phyloP scores from a whole-genome alignment of 2,113 vertebrate species.

The Apeltes quadracus region DNA sequence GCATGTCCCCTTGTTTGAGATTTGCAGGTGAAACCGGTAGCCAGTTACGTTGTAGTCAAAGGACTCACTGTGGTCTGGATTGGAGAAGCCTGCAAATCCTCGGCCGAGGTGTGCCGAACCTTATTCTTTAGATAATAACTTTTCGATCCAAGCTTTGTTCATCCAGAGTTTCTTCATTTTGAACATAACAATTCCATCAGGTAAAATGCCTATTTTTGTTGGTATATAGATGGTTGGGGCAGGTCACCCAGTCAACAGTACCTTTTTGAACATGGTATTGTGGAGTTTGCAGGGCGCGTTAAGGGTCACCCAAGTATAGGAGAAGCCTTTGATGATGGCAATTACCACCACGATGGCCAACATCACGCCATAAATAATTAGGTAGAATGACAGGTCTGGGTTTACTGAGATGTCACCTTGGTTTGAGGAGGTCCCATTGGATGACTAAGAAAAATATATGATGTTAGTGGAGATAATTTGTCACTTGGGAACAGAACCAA shows the following conservation, averaged over 20 bases:
- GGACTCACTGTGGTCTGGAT: too few relatives aligned
- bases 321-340: constrained; percentile 71
- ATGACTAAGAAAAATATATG: constrained; percentile 22
- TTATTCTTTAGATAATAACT: too few relatives aligned
- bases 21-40: too few relatives aligned
- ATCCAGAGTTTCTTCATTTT: too few relatives aligned
- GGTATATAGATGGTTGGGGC: background rate
- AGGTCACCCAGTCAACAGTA: constrained; percentile 41
- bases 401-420: constrained; percentile 68
- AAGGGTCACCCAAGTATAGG: constrained; percentile 80
- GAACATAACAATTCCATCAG: too few relatives aligned
- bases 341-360: constrained; percentile 61
- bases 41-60: too few relatives aligned
- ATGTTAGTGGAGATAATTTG: background rate
- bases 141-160: too few relatives aligned
- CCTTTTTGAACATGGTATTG: constrained; percentile 81
- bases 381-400: constrained; percentile 71
- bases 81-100: too few relatives aligned
- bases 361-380: constrained; percentile 70
- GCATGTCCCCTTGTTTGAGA: too few relatives aligned
- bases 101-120: too few relatives aligned
- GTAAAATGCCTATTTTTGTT: background rate
- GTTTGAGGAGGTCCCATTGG: background rate
- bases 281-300: constrained; percentile 78
- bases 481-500: too few relatives aligned